Percentiles rank a stretch among this genome's conserved stretches.
Conservation (phyloP, 2,113 vertebrate species). For the Colossoma macropomum region DNA sequence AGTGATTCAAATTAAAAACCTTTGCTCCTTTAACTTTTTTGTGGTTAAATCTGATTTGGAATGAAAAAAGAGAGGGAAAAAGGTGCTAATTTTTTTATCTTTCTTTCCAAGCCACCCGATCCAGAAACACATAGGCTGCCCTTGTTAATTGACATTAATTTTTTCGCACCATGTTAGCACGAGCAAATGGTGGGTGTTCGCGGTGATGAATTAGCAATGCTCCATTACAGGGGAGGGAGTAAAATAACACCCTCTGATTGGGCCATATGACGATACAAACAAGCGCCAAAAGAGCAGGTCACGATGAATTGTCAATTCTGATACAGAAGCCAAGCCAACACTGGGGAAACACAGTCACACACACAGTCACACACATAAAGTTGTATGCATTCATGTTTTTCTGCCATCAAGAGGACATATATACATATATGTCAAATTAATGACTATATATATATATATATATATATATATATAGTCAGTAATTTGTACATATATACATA, state of each 20-base stretch:
- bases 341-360: not conserved
- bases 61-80: not conserved
- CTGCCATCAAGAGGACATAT: not conserved
- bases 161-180: constrained; percentile 18
- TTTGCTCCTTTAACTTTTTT: not conserved
- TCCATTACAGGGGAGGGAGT: constrained; percentile 5
- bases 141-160: constrained; percentile 44
- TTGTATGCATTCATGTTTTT: not conserved
- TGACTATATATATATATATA: too few species aligned
- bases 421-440: too few species aligned
- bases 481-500: too few species aligned
- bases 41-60: not conserved
- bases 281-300: constrained; percentile 31
- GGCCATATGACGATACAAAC: constrained; percentile 36
- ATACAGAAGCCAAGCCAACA: not conserved
- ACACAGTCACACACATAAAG: constrained; percentile 19
- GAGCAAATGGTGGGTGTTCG: constrained; percentile 21
- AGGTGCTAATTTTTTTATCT: not conserved
- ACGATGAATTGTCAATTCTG: constrained; percentile 18
- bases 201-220: constrained; percentile 38
- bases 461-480: too few species aligned
- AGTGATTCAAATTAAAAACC: not conserved
- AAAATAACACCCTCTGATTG: constrained; percentile 43
- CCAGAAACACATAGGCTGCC: constrained; percentile 25
- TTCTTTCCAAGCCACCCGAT: constrained; percentile 16